Conservation (phyloP, 1,140 invertebrate genomes). For the Campodea augens region DNA sequence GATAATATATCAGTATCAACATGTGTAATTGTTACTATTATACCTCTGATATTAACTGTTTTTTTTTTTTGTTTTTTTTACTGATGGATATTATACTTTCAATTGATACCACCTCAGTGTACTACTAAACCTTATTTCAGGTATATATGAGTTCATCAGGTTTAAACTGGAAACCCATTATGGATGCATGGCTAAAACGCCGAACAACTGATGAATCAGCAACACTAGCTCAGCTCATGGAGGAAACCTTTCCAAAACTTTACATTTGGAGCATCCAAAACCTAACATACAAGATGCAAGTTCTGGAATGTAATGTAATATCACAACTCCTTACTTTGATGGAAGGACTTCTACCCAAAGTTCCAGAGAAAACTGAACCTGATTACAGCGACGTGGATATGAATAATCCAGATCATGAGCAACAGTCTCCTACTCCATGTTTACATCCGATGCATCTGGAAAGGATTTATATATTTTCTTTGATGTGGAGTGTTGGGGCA, state of each 20-base stretch:
- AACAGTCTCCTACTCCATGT: not conserved
- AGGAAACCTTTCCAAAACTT: constrained; percentile 51
- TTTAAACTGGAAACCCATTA: constrained; percentile 69
- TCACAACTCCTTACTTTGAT: constrained; percentile 56
- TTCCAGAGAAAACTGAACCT: constrained; percentile 11
- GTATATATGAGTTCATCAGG: constrained; percentile 95
- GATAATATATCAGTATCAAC: too few species aligned
- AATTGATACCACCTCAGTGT: too few species aligned
- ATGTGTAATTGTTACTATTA: too few species aligned
- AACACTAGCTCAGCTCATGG: constrained; percentile 56
- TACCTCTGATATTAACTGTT: too few species aligned
- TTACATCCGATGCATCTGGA: constrained; percentile 32
- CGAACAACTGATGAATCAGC: constrained; percentile 47
- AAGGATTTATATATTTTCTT: constrained; percentile 59
- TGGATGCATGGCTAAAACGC: constrained; percentile 64
- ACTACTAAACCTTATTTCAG: constrained; percentile 25
- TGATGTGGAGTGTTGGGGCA: constrained; percentile 80
- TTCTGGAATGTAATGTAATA: constrained; percentile 80
- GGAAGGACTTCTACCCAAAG: constrained; percentile 59
- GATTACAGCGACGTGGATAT: constrained; percentile 16
- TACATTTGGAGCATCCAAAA: constrained; percentile 71
- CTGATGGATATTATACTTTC: too few species aligned
- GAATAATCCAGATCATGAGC: constrained; percentile 5
- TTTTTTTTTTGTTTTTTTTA: too few species aligned
- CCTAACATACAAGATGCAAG: constrained; percentile 58